Conservation (phyloP, 2,797 vertebrate species). For the Bovichtus variegatus region DNA sequence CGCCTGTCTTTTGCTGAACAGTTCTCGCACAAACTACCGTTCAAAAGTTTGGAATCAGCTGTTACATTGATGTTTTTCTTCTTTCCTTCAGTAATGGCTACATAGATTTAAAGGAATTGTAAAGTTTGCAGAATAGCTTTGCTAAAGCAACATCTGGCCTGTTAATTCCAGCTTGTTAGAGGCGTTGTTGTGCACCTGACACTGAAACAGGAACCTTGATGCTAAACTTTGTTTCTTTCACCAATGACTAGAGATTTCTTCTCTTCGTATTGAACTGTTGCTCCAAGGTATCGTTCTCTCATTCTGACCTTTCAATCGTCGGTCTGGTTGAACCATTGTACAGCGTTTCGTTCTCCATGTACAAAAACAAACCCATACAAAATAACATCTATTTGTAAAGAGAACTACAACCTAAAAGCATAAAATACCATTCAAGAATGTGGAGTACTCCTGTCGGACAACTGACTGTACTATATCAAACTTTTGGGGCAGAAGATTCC, state of each 20-base stretch:
- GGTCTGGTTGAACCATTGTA: neutral
- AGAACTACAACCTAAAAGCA: neutral
- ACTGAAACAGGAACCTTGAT: neutral
- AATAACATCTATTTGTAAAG: too few species aligned
- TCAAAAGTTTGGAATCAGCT: constrained; percentile 7
- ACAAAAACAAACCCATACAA: too few species aligned
- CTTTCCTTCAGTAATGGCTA: neutral
- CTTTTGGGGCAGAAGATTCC: neutral
- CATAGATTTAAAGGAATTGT: neutral
- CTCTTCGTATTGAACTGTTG: too few species aligned
- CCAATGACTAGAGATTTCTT: too few species aligned
- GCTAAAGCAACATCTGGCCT: neutral
- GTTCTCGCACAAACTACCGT: neutral
- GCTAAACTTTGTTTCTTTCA: neutral
- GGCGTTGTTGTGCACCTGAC: neutral
- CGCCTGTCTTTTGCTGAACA: constrained; percentile 12
- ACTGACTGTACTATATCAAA: neutral
- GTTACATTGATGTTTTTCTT: neutral
- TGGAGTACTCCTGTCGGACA: neutral
- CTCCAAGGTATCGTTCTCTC: neutral
- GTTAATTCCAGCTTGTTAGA: neutral
- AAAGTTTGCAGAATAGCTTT: neutral
- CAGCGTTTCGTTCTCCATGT: too few species aligned
- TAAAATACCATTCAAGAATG: neutral
- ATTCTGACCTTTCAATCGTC: neutral